Evolutionary conservation across 2,113 vertebrate species (phyloP).

Genomic region (Phycodurus eques): DNA sequence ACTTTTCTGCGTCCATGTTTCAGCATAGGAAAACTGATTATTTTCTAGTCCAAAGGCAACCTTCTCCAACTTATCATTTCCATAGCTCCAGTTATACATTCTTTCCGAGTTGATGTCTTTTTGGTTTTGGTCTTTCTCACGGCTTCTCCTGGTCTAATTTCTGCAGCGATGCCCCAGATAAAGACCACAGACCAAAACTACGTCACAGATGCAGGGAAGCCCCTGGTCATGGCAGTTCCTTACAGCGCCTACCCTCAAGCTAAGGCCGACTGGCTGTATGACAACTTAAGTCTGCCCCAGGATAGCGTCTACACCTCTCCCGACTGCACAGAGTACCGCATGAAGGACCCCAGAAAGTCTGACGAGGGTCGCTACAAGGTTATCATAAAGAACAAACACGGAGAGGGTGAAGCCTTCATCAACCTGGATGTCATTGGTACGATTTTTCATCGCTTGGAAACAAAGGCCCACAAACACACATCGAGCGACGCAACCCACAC

Average conservation of each 20-base stretch:
- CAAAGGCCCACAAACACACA: background rate
- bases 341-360: constrained; percentile 84
- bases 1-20: background rate
- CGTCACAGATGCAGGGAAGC: constrained; percentile 89
- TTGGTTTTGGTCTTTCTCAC: background rate
- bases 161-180: constrained; percentile 86
- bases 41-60: background rate
- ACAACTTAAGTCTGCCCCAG: constrained; percentile 77
- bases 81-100: background rate
- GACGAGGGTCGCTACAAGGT: constrained; percentile 89
- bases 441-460: constrained; percentile 14
- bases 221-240: constrained; percentile 87
- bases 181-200: constrained; percentile 91
- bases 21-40: background rate
- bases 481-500: background rate
- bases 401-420: constrained; percentile 90
- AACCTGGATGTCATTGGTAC: constrained; percentile 91
- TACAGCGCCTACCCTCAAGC: constrained; percentile 92
- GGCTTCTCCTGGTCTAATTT: background rate
- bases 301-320: constrained; percentile 83
- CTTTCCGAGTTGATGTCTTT: background rate
- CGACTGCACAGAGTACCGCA: constrained; percentile 85
- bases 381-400: constrained; percentile 90
- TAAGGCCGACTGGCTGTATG: constrained; percentile 89
- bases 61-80: background rate